Conservation (phyloP, 1,140 invertebrate species). For the Acromyrmex echinatior region DNA sequence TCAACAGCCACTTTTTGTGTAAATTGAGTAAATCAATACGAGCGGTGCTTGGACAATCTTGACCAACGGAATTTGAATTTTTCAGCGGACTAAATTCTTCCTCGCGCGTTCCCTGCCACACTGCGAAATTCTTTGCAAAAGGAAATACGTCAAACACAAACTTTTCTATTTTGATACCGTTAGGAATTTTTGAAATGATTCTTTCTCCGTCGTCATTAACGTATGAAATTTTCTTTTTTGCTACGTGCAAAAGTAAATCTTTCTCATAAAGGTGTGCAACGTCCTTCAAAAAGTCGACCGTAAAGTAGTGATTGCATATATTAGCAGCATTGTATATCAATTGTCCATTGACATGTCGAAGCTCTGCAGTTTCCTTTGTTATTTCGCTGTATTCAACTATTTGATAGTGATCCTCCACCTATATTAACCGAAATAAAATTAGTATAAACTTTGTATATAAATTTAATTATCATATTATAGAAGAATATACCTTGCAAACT, state of each 20-base stretch:
- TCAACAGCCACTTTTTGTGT: conserved; percentile 94
- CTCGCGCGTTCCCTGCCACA: conserved; percentile 96
- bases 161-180: conserved; percentile 99
- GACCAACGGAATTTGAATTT: conserved; percentile 94
- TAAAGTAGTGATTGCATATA: conserved; percentile 99
- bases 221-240: conserved; percentile 98
- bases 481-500: conserved; percentile 92
- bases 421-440: neutral
- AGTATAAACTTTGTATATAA: neutral
- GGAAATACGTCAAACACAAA: conserved; percentile 99
- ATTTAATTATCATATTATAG: neutral
- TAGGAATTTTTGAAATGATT: conserved; percentile 93
- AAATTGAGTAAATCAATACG: conserved; percentile 92
- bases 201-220: conserved; percentile 91
- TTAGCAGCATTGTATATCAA: conserved; percentile 97
- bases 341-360: conserved; percentile 92
- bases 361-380: conserved; percentile 94
- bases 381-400: conserved; percentile 99
- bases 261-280: conserved; percentile 89
- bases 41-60: conserved; percentile 97
- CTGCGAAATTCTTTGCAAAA: conserved; percentile 96
- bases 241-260: conserved; percentile 96
- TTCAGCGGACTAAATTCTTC: conserved; percentile 99
- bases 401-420: conserved; percentile 94
- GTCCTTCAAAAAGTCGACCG: conserved; percentile 92